These are phyloP conservation scores for Lycaena phlaeas DNA, from an alignment of 2,888 invertebrate species.

Conservation along the genomic window DNA sequence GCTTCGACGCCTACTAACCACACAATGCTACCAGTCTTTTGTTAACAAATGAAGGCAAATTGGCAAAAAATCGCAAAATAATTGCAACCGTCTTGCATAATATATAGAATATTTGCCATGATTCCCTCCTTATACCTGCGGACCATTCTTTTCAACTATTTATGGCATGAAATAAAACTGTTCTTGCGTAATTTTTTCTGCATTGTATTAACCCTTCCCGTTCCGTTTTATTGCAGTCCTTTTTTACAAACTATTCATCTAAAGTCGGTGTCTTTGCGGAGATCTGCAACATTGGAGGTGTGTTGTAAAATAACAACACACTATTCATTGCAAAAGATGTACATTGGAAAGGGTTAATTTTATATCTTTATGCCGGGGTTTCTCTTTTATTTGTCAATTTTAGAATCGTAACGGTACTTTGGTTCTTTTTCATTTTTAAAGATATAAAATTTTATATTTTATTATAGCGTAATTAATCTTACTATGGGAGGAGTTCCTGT, in stretches of 20 bases:
- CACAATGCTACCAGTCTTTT: conserved; percentile 1
- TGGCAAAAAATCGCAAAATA: conserved; percentile 4
- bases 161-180: conserved; percentile 35
- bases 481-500: too few species aligned
- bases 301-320: conserved; percentile 65
- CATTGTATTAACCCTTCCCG: conserved; percentile 67
- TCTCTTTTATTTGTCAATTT: conserved; percentile 46
- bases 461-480: too few species aligned
- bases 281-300: conserved; percentile 53
- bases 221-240: conserved; percentile 59
- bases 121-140: conserved; percentile 55
- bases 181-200: conserved; percentile 67
- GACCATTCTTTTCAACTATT: conserved; percentile 28
- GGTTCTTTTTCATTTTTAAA: conserved; percentile 32
- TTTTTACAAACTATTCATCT: conserved; percentile 25
- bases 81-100: not conserved
- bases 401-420: conserved; percentile 54
- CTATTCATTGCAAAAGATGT: conserved; percentile 60
- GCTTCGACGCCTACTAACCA: not conserved
- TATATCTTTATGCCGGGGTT: conserved; percentile 40
- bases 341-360: conserved; percentile 48
- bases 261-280: conserved; percentile 59
- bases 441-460: too few species aligned
- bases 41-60: not conserved
- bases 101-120: conserved; percentile 1